Base-by-base conservation (phyloP, 2,888 invertebrate species). In the Ectemnius continuus region DNA sequence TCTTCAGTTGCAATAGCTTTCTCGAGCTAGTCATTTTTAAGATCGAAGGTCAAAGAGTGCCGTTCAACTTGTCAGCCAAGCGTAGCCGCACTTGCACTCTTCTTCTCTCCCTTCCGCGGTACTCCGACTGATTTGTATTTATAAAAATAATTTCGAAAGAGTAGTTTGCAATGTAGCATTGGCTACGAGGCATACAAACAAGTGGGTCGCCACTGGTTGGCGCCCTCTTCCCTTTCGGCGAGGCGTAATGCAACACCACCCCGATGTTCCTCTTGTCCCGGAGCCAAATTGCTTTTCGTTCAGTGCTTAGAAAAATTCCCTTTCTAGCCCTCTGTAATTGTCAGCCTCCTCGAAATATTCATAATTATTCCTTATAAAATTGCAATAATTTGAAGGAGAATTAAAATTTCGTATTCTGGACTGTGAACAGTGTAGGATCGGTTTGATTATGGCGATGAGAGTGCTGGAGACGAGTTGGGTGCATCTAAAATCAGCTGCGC, bases 211-310 rank as follows among this genome's bases (percentile, higher is more conserved):
- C 36, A 76, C 67, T 67, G 66, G 61, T 62, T 69, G 69, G 75
- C 84, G 83, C 73, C 81, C 80, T 79, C 75, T 78, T 75, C 78
- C 73, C 73, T 64, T 65, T 75, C 73, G 69, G 70, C 76, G 70
- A 77, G 74, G 76, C 85, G 86, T 86, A 87, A 86, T 84, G 86
- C 81, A 84, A 87, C 81, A 87, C 86, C 84, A 70, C 76, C 78
- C 79, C 36, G 77, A 79, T 83, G 84, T 84, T 70, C 75, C 69
- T 81, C 80, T 83, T 84, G 85, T 84, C 71, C 69, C 78, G 67
- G 62, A 67, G 84, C 84, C 85, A 85, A 85, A 83, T 80, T 78
- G 76, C 73, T 78, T 75, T 80, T 71, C 81, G 74, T 77, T 76
- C 68, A 52, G 26, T 58, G 48, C n/a, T 67, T 56, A 59, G 57